A percentile compares a stretch with the other conserved stretches of the same genome.
Evolutionary conservation across 35 echinoderm and acorn worm species (phyloP).

Genomic region (Heliocidaris tuberculata): DNA sequence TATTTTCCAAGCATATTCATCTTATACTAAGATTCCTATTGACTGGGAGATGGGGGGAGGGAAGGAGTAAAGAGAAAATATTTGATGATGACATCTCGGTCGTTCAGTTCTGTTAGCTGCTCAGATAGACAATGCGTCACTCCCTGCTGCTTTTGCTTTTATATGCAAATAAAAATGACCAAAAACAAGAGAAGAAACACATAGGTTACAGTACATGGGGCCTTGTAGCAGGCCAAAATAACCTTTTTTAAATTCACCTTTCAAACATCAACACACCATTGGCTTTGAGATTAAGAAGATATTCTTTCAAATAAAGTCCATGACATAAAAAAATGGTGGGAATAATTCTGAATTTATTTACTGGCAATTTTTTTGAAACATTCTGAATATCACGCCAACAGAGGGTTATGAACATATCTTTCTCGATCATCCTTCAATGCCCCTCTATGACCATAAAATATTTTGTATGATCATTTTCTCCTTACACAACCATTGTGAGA

Average conservation of each 20-base stretch:
- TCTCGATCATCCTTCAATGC: too few species aligned
- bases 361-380: too few species aligned
- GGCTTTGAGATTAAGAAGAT: too few species aligned
- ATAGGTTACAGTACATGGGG: conserved; percentile 8
- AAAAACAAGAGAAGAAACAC: conserved; percentile 41
- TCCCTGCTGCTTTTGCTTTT: background rate
- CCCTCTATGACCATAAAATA: too few species aligned
- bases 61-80: background rate
- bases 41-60: background rate
- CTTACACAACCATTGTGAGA: background rate
- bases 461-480: background rate
- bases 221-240: background rate
- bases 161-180: conserved; percentile 43
- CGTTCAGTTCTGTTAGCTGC: background rate
- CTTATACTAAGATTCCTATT: background rate
- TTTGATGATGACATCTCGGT: background rate
- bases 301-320: too few species aligned
- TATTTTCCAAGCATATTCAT: background rate
- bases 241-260: background rate
- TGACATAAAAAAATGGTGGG: too few species aligned
- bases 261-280: background rate
- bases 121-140: conserved; percentile 1
- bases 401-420: too few species aligned
- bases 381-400: too few species aligned
- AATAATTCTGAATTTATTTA: too few species aligned